A percentile compares a stretch with the other conserved stretches of the same genome.
These are phyloP conservation scores for Chrysopa pallens DNA, from an alignment of 1,140 invertebrate species.

Conservation along the genomic window DNA sequence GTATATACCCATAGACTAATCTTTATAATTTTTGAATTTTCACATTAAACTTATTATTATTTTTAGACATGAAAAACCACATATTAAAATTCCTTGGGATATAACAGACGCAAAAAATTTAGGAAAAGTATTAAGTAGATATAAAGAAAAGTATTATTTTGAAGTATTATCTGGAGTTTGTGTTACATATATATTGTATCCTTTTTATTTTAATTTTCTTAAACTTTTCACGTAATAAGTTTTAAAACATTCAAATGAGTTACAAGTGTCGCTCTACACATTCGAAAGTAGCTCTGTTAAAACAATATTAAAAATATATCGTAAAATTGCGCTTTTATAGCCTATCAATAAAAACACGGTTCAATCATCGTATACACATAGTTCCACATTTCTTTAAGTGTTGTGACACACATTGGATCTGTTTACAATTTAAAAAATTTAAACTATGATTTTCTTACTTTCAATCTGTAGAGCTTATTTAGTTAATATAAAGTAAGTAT, in stretches of 20 bases:
- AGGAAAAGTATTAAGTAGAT: conserved; percentile 74
- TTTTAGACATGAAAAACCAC: conserved; percentile 71
- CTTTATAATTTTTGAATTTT: not conserved
- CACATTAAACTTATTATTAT: conserved; percentile 3
- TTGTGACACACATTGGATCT: too few relatives aligned
- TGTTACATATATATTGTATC: conserved; percentile 96
- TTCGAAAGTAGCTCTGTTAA: conserved; percentile 7
- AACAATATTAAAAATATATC: not conserved
- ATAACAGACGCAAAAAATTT: conserved; percentile 94
- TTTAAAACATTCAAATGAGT: conserved; percentile 2
- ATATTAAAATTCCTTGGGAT: conserved; percentile 82
- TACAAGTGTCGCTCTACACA: not conserved
- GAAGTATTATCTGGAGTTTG: conserved; percentile 82
- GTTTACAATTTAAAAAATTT: too few relatives aligned
- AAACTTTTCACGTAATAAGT: not conserved
- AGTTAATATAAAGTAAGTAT: too few relatives aligned
- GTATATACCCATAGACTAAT: conserved; percentile 17
- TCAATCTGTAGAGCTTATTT: too few relatives aligned
- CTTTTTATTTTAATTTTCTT: conserved; percentile 34
- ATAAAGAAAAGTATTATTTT: conserved; percentile 88
- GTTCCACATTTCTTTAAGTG: too few relatives aligned
- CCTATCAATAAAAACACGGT: too few relatives aligned
- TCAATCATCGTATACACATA: too few relatives aligned
- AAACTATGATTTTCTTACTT: too few relatives aligned
- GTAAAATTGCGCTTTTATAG: not conserved